phyloP scores from a whole-genome alignment of 2,113 vertebrate species.

The Anser brachyrhynchus region DNA sequence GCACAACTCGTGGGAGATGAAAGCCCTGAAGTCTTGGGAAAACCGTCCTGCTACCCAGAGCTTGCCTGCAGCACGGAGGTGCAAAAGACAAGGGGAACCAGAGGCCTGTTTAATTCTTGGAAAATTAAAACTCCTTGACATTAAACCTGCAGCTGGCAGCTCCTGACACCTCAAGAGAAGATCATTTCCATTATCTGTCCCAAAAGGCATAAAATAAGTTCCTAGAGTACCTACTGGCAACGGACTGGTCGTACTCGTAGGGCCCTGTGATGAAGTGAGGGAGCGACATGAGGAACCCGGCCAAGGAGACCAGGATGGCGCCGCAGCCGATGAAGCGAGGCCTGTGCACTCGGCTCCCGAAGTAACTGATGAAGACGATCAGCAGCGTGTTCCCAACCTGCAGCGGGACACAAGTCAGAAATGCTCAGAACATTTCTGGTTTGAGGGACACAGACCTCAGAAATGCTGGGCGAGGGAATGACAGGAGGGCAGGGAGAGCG shows the following conservation, averaged over 20 bases:
- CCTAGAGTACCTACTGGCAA: slow-evolving; percentile 76
- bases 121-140: neutral
- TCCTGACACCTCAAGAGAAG: neutral
- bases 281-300: slow-evolving; percentile 84
- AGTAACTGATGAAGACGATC: slow-evolving; percentile 93
- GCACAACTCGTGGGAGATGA: accelerated
- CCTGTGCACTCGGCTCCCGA: slow-evolving; percentile 90
- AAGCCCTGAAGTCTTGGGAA: neutral
- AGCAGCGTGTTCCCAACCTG: slow-evolving; percentile 93
- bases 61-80: neutral
- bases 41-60: neutral
- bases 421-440: too few relatives aligned
- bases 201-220: neutral
- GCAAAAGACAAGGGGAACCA: neutral
- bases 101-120: neutral
- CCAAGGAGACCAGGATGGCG: slow-evolving; percentile 85
- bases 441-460: too few relatives aligned
- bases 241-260: slow-evolving; percentile 75
- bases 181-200: accelerated
- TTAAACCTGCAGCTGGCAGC: neutral
- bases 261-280: slow-evolving; percentile 87
- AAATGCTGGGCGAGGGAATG: accelerated
- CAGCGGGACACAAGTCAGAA: neutral
- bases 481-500: accelerated
- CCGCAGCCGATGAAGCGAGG: slow-evolving; percentile 89